Base-by-base conservation (phyloP, 2,888 invertebrate species). In the Ashinkailepas kermadecensis region DNA sequence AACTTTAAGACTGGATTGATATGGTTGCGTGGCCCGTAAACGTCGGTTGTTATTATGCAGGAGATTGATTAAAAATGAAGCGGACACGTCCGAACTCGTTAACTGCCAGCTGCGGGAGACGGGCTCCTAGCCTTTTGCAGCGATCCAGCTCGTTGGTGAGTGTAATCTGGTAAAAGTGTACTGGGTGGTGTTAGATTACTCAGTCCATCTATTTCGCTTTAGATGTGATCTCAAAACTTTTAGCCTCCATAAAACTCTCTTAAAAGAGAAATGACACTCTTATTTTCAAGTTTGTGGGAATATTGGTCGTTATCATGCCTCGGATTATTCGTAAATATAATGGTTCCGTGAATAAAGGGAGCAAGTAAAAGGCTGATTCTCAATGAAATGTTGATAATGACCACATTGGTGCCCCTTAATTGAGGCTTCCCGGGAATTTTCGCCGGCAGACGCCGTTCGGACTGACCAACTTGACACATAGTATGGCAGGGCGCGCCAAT, bases 401-500 rank as follows among this genome's bases (percentile, higher is more conserved):
- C 21, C 25, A 74, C 23, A 39, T 74, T 74, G 74, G 54, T 74
- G 54, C 54, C 25, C 18, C 54, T 74, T 74, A 74, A 54, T 65
- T 21, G 74, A 74, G 54, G 54, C 54, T 74, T 74, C 6, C 54
- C 18, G 39, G 18, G 54, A 54, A 23, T 39, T 54, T 39, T 18
- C 39, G 54, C 21, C n/a, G 67, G 54, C 23, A 54, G 11, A 15
- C 54, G 54, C 9, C 74, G 18, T 25, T 39, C 15, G 8, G 18
- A 23, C 74, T 74, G 74, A 74, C 74, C 74, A 74, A 74, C 74
- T 74, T 74, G 74, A 74, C 74, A 74, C 74, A 74, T 74, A 39
- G 21, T 74, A 54, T 18, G 10, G 74, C 74, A 54, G 54, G 25
- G 67, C 12, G 67, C 67, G 4, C 25, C 13, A 67, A 67, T 25